Conservation (phyloP, 2,113 vertebrate genomes). For the Lophochroa leadbeateri region DNA sequence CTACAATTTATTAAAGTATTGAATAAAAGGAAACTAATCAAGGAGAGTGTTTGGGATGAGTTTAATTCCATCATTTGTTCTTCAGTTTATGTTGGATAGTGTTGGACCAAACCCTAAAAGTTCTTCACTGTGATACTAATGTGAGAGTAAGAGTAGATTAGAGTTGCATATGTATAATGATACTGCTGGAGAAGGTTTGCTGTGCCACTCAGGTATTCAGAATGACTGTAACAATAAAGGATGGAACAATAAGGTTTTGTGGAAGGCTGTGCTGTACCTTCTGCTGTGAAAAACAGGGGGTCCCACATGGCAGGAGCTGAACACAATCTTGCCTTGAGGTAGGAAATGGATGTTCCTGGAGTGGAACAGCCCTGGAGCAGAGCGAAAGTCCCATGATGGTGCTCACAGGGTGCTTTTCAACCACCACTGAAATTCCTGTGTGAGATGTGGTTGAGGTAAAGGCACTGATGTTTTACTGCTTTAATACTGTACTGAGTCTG, state of each 20-base stretch:
- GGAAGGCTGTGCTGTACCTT: not conserved
- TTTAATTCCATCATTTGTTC: not conserved
- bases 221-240: not conserved
- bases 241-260: not conserved
- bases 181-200: not conserved
- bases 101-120: not conserved
- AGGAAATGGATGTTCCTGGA: not conserved
- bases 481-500: not conserved
- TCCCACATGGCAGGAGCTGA: not conserved
- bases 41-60: not conserved
- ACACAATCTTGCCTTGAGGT: not conserved
- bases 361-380: not conserved
- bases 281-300: not conserved
- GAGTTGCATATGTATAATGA: not conserved
- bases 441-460: not conserved
- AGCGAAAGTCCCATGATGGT: fast-evolving
- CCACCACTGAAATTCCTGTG: not conserved
- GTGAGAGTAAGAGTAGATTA: not conserved
- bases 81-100: not conserved
- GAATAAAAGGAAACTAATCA: not conserved
- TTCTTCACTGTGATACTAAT: not conserved
- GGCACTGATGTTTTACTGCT: not conserved
- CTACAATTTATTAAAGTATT: constrained; percentile 1
- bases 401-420: not conserved
- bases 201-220: not conserved